Base-by-base conservation (phyloP, 2,113 vertebrate genomes). In the Peromyscus polionotus region DNA sequence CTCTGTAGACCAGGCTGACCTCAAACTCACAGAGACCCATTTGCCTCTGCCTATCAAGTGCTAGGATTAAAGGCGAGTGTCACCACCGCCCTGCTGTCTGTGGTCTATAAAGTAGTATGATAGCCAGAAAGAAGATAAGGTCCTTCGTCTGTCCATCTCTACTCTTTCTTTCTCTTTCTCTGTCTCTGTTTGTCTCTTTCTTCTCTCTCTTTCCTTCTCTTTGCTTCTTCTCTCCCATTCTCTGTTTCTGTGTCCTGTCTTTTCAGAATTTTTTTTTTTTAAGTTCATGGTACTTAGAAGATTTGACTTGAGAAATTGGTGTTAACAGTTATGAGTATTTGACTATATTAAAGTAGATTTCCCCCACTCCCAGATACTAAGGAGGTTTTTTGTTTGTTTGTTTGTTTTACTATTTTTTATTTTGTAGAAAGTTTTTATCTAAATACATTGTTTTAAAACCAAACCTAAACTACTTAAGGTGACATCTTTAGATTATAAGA, bases 291-390 rank as follows among this genome's bases (percentile, higher is more conserved):
- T 72, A 39, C 24, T 75, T 73, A 1, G 24, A 79, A 81, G 20
- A 86, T 73, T 77, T 76, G 22, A 48, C 39, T 31, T 86, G 79
- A 57, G n/a, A 72, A 57, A 16, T 9, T 11, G 33, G 14, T 91
- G 31, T 83, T 39, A 92, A 65, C 12, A 61, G 61, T 92, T 89
- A 51, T 72, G 65, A 48, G 26, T 36, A 67, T 63, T 65, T 19
- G 63, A 31, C 88, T 36, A 57, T 39, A 96, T 88, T 93, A 77
- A 88, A 75, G 63, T 93, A 57, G 84, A 42, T 88, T 92, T 61
- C 17, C 36, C 94, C 75, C 65, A 7, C 20, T 31, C 8, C 4
- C 24, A 59, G 19, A 85, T 22, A 13, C 39, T 33, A 65, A 48
- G 45, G 83, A 76, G 36, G 17, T 0, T 22, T 61, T 59, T 6